These are phyloP conservation scores for Squalus acanthias DNA, from an alignment of 2,797 vertebrate genomes.

Conservation along the genomic window DNA sequence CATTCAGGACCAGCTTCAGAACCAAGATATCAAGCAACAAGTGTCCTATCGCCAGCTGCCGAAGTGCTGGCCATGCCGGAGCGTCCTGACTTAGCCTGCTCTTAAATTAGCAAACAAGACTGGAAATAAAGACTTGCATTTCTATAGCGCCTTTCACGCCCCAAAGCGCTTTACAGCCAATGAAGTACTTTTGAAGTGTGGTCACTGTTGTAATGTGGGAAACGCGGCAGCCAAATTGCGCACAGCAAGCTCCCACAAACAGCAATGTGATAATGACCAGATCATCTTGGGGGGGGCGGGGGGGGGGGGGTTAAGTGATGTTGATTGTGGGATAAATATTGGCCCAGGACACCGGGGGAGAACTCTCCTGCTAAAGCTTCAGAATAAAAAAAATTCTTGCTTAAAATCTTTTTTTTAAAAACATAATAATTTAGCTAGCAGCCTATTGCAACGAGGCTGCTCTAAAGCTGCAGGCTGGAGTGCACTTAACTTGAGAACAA, in stretches of 20 bases:
- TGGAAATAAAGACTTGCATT: too few species aligned
- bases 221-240: too few species aligned
- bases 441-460: not conserved
- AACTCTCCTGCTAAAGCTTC: not conserved
- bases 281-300: too few species aligned
- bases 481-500: not conserved
- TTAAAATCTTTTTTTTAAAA: not conserved
- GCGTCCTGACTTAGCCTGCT: not conserved
- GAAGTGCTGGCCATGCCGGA: not conserved
- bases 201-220: too few species aligned
- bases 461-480: not conserved
- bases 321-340: too few species aligned
- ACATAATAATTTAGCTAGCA: not conserved
- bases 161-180: too few species aligned
- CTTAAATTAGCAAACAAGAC: not conserved
- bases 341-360: too few species aligned
- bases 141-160: too few species aligned
- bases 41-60: not conserved
- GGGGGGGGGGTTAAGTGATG: too few species aligned
- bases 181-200: too few species aligned
- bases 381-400: not conserved
- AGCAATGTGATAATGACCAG: too few species aligned
- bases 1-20: not conserved
- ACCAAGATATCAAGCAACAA: not conserved
- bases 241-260: too few species aligned